These are phyloP conservation scores for Gobionotothen gibberifrons DNA, from an alignment of 2,797 vertebrate species.

Conservation along the genomic window DNA sequence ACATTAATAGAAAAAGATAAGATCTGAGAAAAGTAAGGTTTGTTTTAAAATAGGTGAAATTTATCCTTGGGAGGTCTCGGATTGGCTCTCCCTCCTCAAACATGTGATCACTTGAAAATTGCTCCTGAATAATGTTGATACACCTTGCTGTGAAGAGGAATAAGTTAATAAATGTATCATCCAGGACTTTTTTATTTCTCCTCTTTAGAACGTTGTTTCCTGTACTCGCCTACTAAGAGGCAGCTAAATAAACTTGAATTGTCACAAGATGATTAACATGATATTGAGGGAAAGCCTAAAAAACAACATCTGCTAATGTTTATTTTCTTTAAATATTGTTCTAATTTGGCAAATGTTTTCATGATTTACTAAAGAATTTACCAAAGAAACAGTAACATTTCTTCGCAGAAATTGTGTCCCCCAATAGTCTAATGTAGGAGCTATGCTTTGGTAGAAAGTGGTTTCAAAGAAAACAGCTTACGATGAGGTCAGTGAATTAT, in stretches of 20 bases:
- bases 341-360: neutral
- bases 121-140: neutral
- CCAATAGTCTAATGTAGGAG: neutral
- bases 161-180: no score
- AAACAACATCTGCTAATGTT: no score
- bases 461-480: neutral
- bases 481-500: neutral
- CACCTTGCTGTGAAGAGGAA: neutral
- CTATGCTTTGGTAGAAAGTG: neutral
- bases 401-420: neutral
- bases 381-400: neutral
- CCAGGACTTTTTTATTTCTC: neutral
- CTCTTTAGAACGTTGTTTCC: neutral
- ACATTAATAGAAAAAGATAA: neutral
- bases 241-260: neutral
- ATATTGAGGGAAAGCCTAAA: neutral
- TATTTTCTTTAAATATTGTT: slow-evolving; percentile 2
- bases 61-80: neutral
- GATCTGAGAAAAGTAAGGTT: neutral
- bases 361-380: neutral
- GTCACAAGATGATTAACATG: neutral
- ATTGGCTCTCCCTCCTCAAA: neutral
- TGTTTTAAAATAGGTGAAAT: neutral
- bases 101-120: neutral
- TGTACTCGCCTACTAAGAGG: neutral